phyloP scores from a whole-genome alignment of 2,113 vertebrate genomes.

The Eurystomus gularis region DNA sequence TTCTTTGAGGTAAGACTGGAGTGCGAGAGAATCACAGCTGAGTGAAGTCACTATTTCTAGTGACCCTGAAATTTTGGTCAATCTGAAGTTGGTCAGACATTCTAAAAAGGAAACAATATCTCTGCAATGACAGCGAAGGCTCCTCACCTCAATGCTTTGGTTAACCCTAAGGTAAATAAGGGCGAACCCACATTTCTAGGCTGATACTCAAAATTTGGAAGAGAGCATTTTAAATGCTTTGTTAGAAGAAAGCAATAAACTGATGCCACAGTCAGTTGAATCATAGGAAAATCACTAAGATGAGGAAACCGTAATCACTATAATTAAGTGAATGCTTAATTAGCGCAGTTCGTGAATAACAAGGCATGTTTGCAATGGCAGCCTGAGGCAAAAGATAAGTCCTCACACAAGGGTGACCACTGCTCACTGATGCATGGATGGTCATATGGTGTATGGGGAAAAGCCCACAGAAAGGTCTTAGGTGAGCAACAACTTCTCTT shows the following conservation, averaged over 20 bases:
- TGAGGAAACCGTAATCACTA: constrained; percentile 59
- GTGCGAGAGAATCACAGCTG: background rate
- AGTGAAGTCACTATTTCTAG: background rate
- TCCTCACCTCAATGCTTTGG: background rate
- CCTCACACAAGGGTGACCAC: background rate
- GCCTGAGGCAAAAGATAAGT: background rate
- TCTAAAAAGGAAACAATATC: background rate
- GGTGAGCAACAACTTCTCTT: background rate
- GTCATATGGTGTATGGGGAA: background rate
- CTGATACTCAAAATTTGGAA: background rate
- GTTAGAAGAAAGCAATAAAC: constrained; percentile 34
- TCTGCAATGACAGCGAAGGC: accelerated
- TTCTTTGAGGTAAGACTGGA: background rate
- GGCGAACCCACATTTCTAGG: background rate
- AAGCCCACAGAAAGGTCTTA: background rate
- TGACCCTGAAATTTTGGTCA: background rate
- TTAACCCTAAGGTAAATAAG: no score
- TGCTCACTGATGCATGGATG: background rate
- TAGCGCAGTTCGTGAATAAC: constrained; percentile 52
- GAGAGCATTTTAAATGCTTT: background rate
- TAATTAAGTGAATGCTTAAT: constrained; percentile 69
- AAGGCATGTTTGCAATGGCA: constrained; percentile 34
- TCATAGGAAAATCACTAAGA: constrained; percentile 47
- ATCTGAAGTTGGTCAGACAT: background rate
- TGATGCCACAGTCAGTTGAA: constrained; percentile 32